Base-by-base conservation (phyloP, 2,113 vertebrate genomes). In the Sphaerodactylus townsendi region DNA sequence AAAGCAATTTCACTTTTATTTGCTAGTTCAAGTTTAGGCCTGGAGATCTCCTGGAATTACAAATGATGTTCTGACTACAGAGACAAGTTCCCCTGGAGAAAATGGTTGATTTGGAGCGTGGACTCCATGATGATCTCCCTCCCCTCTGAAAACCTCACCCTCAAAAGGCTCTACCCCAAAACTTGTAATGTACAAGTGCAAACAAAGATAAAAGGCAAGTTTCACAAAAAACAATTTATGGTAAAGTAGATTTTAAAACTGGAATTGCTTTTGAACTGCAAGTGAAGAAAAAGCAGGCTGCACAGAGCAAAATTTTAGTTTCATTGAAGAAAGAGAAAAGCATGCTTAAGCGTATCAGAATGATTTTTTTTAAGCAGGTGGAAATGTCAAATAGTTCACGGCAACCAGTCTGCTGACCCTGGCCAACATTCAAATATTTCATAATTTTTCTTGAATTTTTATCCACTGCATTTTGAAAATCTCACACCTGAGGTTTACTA, bases 221-320 rank as follows among this genome's bases (percentile, higher is more conserved):
- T 73, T 0, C 44, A 33, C 28, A 82, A 76, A n/a, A 33, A 44
- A 44, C 44, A 39, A 39, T 64, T 70, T 50, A 84, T 65, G 21
- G 83, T 70, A 76, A 92, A 90, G 30, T 5, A 70, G 17, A 56
- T 39, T 72, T 23, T 82, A 28, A 66, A 44, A 65, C 1, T 85
- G 28, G 3, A 89, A 93, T 66, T 50, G 23, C n/a, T 39, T 71
- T 33, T 48, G 76, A 46, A 25, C 83, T 87, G 78, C 53, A 33
- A 25, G 75, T 81, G 28, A 92, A 91, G 59, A 74, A 90, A 85
- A 81, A 76, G 70, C 46, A 86, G 74, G 84, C 82, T 79, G 72
- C 84, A 91, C 46, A 91, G 41, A 2, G 25, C 59, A 62, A 62
- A 62, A 62, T 2, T 62, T 14, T 87, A 74, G 5, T 56, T 7